phyloP scores from a whole-genome alignment of 1,140 invertebrate genomes.

The Eufriesea mexicana region DNA sequence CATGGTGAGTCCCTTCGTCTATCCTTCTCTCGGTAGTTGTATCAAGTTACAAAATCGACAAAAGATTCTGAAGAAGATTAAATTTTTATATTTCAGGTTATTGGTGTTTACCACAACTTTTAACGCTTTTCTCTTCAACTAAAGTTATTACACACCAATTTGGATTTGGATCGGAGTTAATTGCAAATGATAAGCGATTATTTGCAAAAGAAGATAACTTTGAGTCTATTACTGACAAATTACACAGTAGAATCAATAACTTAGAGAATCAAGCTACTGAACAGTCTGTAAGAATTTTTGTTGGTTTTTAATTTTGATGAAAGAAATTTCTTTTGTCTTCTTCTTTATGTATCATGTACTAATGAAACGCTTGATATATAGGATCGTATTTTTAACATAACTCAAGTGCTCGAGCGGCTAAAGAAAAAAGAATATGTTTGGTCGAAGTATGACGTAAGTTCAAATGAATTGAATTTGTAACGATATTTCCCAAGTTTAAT shows the following conservation, averaged over 20 bases:
- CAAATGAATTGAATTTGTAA: not conserved
- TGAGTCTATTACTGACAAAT: constrained; percentile 13
- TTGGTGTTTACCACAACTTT: constrained; percentile 64
- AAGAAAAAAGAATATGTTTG: constrained; percentile 51
- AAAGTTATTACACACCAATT: constrained; percentile 1
- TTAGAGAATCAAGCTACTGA: constrained; percentile 64
- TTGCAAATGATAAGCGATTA: not conserved
- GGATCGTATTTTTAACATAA: constrained; percentile 67
- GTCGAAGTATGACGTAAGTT: constrained; percentile 67
- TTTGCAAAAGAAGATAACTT: not conserved
- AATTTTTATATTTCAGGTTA: constrained; percentile 68
- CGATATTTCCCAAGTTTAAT: not conserved
- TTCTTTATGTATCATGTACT: not conserved
- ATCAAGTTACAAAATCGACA: constrained; percentile 56
- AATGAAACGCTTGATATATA: constrained; percentile 40
- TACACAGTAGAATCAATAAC: constrained; percentile 64
- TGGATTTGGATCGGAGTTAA: not conserved
- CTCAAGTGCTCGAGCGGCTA: constrained; percentile 54
- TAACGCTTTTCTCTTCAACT: constrained; percentile 24
- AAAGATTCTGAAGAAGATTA: constrained; percentile 15
- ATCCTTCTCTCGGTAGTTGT: constrained; percentile 80
- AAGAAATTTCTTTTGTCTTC: not conserved
- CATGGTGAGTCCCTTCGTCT: constrained; percentile 82
- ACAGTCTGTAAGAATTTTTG: constrained; percentile 67
- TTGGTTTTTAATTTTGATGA: not conserved